A percentile compares a stretch with the other conserved stretches of the same genome.
Conservation (phyloP, 92 coral and sea anemone genomes). For the Ricordea florida region DNA sequence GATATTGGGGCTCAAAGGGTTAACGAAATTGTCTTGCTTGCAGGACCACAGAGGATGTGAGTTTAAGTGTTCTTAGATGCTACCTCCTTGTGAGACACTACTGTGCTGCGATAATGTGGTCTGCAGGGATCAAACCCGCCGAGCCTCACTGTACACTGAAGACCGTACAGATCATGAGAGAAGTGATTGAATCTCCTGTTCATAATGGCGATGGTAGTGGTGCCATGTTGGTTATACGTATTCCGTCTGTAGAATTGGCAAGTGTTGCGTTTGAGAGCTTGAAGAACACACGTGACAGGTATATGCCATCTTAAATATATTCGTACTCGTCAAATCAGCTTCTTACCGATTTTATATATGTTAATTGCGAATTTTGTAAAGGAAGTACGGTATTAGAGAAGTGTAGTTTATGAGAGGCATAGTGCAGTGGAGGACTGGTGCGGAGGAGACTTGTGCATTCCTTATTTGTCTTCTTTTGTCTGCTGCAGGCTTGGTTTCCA, state of each 20-base stretch:
- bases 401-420: too few relatives aligned
- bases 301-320: too few relatives aligned
- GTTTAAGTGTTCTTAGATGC: constrained; percentile 88
- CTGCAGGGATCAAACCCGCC: constrained; percentile 97
- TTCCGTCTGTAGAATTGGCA: constrained; percentile 88
- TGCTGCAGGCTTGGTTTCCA: constrained; percentile 88
- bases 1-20: too few relatives aligned
- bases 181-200: constrained; percentile 93
- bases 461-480: background rate
- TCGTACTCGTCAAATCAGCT: too few relatives aligned
- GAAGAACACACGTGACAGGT: constrained; percentile 95
- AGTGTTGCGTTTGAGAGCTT: constrained; percentile 86
- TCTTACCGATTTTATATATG: too few relatives aligned
- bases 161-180: constrained; percentile 95
- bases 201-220: constrained; percentile 95
- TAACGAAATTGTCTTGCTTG: too few relatives aligned
- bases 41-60: constrained; percentile 87
- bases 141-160: constrained; percentile 98
- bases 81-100: constrained; percentile 94
- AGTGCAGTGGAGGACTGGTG: too few relatives aligned
- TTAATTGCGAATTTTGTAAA: too few relatives aligned
- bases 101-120: constrained; percentile 99
- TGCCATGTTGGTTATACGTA: constrained; percentile 88
- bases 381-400: too few relatives aligned
- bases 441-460: too few relatives aligned